Base-by-base conservation (phyloP, 2,113 vertebrate species). In the Pelvicachromis taeniatus region DNA sequence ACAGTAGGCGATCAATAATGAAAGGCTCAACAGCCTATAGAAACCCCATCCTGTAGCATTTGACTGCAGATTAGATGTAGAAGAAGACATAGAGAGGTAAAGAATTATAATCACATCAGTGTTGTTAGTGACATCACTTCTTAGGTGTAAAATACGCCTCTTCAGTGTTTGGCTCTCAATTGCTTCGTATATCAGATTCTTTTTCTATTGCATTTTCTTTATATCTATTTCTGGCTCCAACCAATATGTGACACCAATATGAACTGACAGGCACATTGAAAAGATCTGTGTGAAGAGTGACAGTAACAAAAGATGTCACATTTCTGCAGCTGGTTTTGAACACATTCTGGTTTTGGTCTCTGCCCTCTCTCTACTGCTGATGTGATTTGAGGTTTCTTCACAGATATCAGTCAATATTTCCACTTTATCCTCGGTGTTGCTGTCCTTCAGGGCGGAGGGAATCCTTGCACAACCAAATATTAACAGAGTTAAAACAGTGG, bases 201-300 rank as follows among this genome's bases (percentile, higher is more conserved):
- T 11, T 48, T 55, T 84, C 81, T 86, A n/a, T 35, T 35, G 68
- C 68, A 56, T 79, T 83, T 78, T 85, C 53, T 80, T 85, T 58
- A 35, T 75, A 82, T 82, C 88, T 92, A 88, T 92, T 92, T 81
- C 54, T 42, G 84, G 85, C 89, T 85, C 75, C 78, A 70, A 87
- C 81, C 48, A 59, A 52, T 85, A 85, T 33, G 10, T 85, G 81
- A 88, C 85, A 84, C 75, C 70, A 54, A 87, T 65, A 3, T 75
- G 61, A 89, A 83, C 17, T 56, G 83, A 90, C 85, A 88, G 79
- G 42, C 35, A 56, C 40, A 61, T 53, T 88, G 84, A 87, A 89
- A 80, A 81, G 35, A 80, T 52, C 56, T 68, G 45, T 80, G 58
- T 65, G 78, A 77, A 73, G 75, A 82, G 42, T 81, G 86, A 83